Conservation (phyloP, 2,113 vertebrate genomes). For the Triplophysa rosa region DNA sequence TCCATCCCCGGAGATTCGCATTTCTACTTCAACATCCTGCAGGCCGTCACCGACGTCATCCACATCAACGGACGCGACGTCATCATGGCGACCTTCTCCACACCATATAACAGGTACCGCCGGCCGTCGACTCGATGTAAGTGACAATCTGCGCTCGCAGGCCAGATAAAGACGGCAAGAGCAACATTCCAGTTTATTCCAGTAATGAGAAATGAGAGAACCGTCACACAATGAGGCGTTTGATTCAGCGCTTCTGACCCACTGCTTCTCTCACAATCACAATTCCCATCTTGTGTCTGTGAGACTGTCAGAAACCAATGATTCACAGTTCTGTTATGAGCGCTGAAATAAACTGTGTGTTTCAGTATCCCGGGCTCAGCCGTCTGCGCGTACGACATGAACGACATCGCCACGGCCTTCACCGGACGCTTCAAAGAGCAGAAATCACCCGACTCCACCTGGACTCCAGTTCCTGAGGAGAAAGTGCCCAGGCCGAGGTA, state of each 20-base stretch:
- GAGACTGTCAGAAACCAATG: constrained; percentile 49
- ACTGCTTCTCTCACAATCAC: constrained; percentile 54
- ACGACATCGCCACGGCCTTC: constrained; percentile 90
- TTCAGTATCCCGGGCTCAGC: constrained; percentile 95
- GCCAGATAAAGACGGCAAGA: constrained; percentile 25
- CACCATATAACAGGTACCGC: constrained; percentile 94
- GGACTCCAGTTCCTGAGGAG: constrained; percentile 96
- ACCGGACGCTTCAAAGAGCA: constrained; percentile 98
- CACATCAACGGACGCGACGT: constrained; percentile 88
- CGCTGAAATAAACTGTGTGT: constrained; percentile 35
- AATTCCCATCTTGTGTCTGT: constrained; percentile 68
- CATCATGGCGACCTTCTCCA: constrained; percentile 97
- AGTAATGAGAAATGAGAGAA: not conserved
- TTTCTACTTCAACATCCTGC: constrained; percentile 98
- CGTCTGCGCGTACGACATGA: constrained; percentile 97
- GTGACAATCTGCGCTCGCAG: too few relatives aligned
- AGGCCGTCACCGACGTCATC: constrained; percentile 93
- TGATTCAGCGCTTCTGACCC: constrained; percentile 44
- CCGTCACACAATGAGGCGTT: constrained; percentile 44
- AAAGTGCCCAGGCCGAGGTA: constrained; percentile 95
- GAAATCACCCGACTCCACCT: constrained; percentile 95
- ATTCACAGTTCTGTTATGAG: constrained; percentile 67
- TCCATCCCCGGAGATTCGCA: constrained; percentile 98
- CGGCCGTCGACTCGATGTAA: not conserved
- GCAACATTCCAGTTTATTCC: constrained; percentile 61